A percentile compares a stretch with the other conserved stretches of the same genome.
These are phyloP conservation scores for Dromococcyx pavoninus DNA, from an alignment of 2,797 vertebrate genomes.

Conservation along the genomic window DNA sequence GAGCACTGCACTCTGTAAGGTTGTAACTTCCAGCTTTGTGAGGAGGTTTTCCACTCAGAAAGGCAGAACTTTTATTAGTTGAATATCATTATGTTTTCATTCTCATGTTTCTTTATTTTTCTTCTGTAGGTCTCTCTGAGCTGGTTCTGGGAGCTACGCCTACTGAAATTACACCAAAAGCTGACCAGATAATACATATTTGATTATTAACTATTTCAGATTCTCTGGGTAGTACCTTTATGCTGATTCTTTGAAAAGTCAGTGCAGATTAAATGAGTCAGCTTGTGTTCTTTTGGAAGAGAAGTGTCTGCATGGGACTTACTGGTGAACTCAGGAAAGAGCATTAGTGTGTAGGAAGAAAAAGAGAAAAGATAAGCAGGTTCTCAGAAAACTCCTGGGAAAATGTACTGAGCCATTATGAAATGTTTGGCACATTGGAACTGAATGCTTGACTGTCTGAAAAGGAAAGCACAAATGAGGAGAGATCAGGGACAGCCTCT, in stretches of 20 bases:
- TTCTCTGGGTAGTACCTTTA: background rate
- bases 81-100: background rate
- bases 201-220: background rate
- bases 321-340: background rate
- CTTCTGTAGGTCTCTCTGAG: background rate
- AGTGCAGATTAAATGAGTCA: background rate
- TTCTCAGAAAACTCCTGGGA: background rate
- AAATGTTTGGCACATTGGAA: background rate
- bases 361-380: background rate
- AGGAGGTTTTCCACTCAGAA: background rate
- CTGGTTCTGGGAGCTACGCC: background rate
- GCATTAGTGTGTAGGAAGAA: background rate
- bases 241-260: background rate
- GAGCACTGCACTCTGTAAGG: background rate
- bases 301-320: background rate
- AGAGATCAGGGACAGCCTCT: background rate
- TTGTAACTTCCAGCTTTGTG: background rate
- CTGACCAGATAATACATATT: background rate
- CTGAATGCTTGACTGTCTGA: background rate
- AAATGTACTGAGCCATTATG: background rate
- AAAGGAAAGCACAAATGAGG: background rate
- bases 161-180: background rate
- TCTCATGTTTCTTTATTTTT: background rate
- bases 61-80: background rate
- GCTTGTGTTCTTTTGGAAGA: background rate